Evolutionary conservation across 1,140 invertebrate species (phyloP).

Genomic region (Proales similis): DNA sequence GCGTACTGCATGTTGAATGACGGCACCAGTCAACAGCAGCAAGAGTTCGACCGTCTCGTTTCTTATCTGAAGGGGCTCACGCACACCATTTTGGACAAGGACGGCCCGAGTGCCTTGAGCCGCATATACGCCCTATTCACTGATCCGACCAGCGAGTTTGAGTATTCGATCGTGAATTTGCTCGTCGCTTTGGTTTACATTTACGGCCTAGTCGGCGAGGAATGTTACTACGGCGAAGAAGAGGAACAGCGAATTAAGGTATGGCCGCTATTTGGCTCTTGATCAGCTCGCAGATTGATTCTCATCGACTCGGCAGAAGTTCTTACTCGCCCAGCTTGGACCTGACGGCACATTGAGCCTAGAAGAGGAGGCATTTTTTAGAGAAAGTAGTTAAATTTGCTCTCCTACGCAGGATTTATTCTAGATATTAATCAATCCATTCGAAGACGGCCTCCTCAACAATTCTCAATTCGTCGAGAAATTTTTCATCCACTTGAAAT

Average conservation of each 20-base stretch:
- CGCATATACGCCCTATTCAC: slow-evolving; percentile 15
- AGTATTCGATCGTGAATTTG: slow-evolving; percentile 12
- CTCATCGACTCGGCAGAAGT: neutral
- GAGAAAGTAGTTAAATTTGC: slow-evolving; percentile 15
- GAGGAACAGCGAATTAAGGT: slow-evolving; percentile 31
- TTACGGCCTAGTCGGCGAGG: slow-evolving; percentile 26
- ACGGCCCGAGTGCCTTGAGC: slow-evolving; percentile 28
- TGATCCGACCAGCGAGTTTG: neutral
- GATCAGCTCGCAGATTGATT: neutral
- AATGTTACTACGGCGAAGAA: slow-evolving; percentile 32
- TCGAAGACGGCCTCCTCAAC: neutral
- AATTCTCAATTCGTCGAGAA: slow-evolving; percentile 4
- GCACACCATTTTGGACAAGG: slow-evolving; percentile 21
- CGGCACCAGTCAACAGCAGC: slow-evolving; percentile 1
- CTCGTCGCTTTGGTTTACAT: slow-evolving; percentile 13
- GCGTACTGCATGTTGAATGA: slow-evolving; percentile 31
- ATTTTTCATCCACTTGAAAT: slow-evolving; percentile 27
- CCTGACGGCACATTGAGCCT: neutral
- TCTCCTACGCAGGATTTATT: neutral
- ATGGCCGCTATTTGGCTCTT: neutral
- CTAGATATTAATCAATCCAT: neutral
- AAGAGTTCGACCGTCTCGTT: slow-evolving; percentile 26
- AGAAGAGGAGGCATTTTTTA: slow-evolving; percentile 26
- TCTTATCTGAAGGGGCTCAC: neutral
- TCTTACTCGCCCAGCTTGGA: neutral